Percentiles rank a stretch among this genome's conserved stretches.
These are phyloP conservation scores for Pseudobourletiella spinata DNA, from an alignment of 1,140 invertebrate genomes.

Conservation along the genomic window DNA sequence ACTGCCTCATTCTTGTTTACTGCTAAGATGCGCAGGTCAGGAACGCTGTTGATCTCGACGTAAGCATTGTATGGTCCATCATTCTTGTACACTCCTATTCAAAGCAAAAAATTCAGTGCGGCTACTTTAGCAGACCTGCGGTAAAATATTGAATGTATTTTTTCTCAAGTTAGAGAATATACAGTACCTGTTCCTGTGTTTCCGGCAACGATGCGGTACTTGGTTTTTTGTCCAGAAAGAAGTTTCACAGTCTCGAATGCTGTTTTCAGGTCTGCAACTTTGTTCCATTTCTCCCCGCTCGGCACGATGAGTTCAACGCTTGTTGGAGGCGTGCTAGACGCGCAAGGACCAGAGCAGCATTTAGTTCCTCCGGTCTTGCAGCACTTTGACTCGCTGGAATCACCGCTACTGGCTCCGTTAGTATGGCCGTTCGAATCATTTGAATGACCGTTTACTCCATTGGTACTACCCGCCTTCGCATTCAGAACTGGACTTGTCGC, in stretches of 20 bases:
- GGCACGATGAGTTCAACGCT: neutral
- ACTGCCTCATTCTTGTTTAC: neutral
- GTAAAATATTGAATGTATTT: no score
- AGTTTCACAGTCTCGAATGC: neutral
- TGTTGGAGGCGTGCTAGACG: no score
- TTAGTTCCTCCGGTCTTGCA: no score
- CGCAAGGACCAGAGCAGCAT: no score
- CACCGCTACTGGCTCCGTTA: neutral
- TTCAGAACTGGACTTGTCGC: no score
- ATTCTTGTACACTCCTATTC: constrained; percentile 2
- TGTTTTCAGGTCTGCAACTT: neutral
- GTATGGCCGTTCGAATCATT: neutral
- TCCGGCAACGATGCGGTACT: constrained; percentile 49
- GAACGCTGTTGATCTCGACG: constrained; percentile 13
- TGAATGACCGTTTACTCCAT: no score
- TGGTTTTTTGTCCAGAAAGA: neutral
- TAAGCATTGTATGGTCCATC: neutral
- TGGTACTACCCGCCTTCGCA: no score
- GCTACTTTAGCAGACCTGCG: no score
- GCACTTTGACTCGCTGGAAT: neutral
- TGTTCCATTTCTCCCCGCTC: constrained; percentile 6
- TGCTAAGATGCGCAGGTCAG: neutral
- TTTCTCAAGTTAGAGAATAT: no score
- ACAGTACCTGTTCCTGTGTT: constrained; percentile 62
- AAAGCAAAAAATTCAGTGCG: no score